A percentile compares a stretch with the other conserved stretches of the same genome.
phyloP scores from a whole-genome alignment of 2,888 invertebrate species.

The Linyphia triangularis region DNA sequence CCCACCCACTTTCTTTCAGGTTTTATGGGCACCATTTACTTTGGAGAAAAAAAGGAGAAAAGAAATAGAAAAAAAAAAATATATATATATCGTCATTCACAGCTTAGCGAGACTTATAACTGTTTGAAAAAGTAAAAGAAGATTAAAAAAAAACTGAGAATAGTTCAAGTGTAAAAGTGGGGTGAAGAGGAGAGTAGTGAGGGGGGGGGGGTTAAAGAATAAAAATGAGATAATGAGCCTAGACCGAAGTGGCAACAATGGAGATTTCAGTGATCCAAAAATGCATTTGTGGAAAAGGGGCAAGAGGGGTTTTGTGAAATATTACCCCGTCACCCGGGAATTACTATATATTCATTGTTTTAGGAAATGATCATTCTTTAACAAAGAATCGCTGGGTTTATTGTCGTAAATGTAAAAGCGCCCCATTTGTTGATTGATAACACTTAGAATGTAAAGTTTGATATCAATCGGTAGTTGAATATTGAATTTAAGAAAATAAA shows the following conservation, averaged over 20 bases:
- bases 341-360: conserved; percentile 51
- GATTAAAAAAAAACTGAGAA: background rate
- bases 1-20: conserved; percentile 9
- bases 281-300: conserved; percentile 29
- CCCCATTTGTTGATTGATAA: no score
- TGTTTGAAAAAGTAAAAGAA: conserved; percentile 41
- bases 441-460: no score
- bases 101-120: conserved; percentile 36
- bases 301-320: background rate
- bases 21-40: conserved; percentile 63
- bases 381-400: no score
- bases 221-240: conserved; percentile 56
- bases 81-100: conserved; percentile 39
- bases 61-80: background rate
- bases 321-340: conserved; percentile 16
- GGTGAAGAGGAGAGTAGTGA: background rate
- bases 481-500: no score
- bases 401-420: no score
- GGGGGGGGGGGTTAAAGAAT: background rate
- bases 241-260: conserved; percentile 59
- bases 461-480: no score
- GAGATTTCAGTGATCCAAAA: conserved; percentile 37
- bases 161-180: conserved; percentile 43
- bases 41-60: conserved; percentile 31
- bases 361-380: conserved; percentile 39